A percentile compares a stretch with the other conserved stretches of the same genome.
Conservation (phyloP, 2,888 invertebrate species). For the Xestobium rufovillosum region DNA sequence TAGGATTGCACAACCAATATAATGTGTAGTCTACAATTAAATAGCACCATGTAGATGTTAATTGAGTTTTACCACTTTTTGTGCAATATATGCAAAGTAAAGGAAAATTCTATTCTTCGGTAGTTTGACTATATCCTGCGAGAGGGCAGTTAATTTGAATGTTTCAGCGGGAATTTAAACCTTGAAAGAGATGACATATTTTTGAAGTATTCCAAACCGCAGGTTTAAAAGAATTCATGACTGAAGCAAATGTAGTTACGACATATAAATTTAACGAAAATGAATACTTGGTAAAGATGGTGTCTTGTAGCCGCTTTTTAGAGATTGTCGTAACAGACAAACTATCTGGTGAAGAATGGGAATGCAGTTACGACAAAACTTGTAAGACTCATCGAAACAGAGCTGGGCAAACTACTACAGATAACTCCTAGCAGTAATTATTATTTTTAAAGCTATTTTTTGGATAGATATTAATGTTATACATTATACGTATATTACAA, state of each 20-base stretch:
- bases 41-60: no score
- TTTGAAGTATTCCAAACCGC: no score
- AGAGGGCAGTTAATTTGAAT: no score
- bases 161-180: no score
- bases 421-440: background rate
- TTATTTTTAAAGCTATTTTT: slow-evolving; percentile 1
- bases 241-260: slow-evolving; percentile 43
- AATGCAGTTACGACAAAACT: slow-evolving; percentile 46
- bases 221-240: slow-evolving; percentile 28
- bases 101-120: no score
- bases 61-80: no score
- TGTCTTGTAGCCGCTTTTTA: slow-evolving; percentile 40
- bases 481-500: no score
- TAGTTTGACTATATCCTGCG: no score
- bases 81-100: no score
- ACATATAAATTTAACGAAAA: slow-evolving; percentile 44
- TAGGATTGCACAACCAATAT: no score
- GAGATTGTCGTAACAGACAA: slow-evolving; percentile 47
- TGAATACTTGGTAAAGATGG: slow-evolving; percentile 45
- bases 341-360: slow-evolving; percentile 49
- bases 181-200: no score
- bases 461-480: background rate
- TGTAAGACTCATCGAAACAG: slow-evolving; percentile 34
- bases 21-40: no score
- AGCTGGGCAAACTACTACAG: background rate